Conservation (phyloP, 2,888 invertebrate genomes). For the Odontothrips loti region DNA sequence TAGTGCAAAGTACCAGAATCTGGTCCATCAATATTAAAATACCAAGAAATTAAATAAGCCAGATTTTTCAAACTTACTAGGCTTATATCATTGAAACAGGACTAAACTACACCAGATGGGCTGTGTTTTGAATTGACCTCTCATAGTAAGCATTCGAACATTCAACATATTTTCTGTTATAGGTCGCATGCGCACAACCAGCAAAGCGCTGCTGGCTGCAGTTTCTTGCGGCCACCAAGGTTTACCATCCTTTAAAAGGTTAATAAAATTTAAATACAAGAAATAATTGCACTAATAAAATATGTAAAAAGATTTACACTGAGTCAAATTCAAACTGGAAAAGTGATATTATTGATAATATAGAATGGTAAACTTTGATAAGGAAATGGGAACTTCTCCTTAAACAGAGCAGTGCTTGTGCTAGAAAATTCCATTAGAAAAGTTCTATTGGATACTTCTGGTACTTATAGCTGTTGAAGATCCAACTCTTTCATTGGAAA, state of each 20-base stretch:
- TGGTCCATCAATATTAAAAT: not conserved
- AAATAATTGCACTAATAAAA: not conserved
- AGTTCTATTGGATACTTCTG: no score
- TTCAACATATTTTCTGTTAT: slow-evolving; percentile 30
- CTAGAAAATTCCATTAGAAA: no score
- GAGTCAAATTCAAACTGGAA: not conserved
- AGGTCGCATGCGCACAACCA: not conserved
- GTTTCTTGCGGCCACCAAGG: not conserved
- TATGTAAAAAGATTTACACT: not conserved
- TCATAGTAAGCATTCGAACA: no score
- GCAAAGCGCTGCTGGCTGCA: not conserved
- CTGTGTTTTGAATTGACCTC: not conserved
- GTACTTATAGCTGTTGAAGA: no score
- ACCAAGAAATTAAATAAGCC: not conserved
- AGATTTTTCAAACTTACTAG: not conserved
- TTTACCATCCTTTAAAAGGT: not conserved
- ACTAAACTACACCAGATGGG: no score
- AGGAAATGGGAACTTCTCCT: no score
- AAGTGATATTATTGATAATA: not conserved
- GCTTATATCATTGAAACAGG: not conserved
- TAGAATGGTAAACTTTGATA: not conserved
- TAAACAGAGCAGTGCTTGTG: no score
- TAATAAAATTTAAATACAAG: not conserved
- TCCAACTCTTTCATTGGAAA: no score
- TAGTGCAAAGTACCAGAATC: not conserved